Evolutionary conservation across 2,797 vertebrate species (phyloP).

Genomic region (Enteromius mattozi): DNA sequence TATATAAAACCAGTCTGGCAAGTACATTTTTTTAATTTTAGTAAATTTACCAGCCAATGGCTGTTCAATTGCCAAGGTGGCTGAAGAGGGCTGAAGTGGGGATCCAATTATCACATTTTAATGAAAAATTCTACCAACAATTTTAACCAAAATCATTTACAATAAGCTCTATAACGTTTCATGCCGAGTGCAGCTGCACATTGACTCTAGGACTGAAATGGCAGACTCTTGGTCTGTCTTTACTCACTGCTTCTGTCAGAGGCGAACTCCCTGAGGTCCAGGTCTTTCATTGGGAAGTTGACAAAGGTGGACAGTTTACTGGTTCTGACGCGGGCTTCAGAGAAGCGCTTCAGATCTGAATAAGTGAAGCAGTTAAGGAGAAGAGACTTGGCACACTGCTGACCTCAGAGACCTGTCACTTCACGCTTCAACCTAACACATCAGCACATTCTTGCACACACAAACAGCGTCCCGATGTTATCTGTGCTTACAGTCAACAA

Average conservation of each 20-base stretch:
- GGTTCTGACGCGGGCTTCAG: constrained; percentile 90
- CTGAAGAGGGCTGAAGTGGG: too few relatives aligned
- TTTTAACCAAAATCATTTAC: too few relatives aligned
- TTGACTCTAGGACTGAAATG: neutral
- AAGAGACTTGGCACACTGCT: constrained; percentile 43
- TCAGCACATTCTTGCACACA: constrained; percentile 38
- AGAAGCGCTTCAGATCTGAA: constrained; percentile 96
- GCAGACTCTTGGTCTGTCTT: neutral
- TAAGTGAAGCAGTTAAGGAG: constrained; percentile 66
- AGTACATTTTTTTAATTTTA: too few relatives aligned
- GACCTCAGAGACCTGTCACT: constrained; percentile 28
- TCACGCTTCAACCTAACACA: neutral
- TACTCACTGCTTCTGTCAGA: constrained; percentile 94
- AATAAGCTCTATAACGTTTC: neutral
- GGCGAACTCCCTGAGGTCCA: constrained; percentile 93
- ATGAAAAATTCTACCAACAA: too few relatives aligned
- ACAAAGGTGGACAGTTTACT: constrained; percentile 97
- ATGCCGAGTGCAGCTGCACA: neutral
- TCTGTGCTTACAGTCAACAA: constrained; percentile 42
- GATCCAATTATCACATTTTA: too few relatives aligned
- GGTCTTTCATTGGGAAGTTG: constrained; percentile 94
- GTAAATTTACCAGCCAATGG: too few relatives aligned
- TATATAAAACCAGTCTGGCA: too few relatives aligned
- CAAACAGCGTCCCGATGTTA: neutral
- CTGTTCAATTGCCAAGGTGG: too few relatives aligned